Evolutionary conservation across 2,113 vertebrate species (phyloP).

Genomic region (Pundamilia nyererei): DNA sequence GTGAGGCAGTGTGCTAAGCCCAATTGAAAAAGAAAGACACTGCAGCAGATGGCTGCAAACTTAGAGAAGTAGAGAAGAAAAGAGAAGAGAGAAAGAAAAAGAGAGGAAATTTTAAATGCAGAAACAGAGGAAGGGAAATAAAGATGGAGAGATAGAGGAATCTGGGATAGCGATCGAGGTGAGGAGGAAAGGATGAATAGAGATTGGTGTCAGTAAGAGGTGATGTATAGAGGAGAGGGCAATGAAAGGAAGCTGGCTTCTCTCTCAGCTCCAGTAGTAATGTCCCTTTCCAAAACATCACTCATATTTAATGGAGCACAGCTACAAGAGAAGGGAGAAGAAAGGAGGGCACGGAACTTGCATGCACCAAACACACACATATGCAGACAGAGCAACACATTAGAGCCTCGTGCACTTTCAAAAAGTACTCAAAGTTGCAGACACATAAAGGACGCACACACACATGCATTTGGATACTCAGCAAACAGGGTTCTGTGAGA

Average conservation of each 20-base stretch:
- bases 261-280: constrained; percentile 64
- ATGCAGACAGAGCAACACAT: constrained; percentile 1
- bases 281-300: constrained; percentile 66
- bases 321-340: constrained; percentile 43
- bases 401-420: constrained; percentile 5
- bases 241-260: constrained; percentile 60
- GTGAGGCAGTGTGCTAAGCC: constrained; percentile 4
- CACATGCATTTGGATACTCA: not conserved
- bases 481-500: constrained; percentile 31
- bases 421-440: not conserved
- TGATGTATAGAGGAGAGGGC: constrained; percentile 57
- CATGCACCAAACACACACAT: constrained; percentile 1
- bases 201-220: constrained; percentile 60
- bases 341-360: constrained; percentile 2
- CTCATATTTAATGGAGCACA: constrained; percentile 70
- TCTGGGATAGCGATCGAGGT: constrained; percentile 23
- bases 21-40: constrained; percentile 19
- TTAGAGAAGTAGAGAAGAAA: not conserved
- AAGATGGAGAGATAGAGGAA: constrained; percentile 21
- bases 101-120: not conserved
- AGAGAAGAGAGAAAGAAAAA: not conserved
- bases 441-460: not conserved
- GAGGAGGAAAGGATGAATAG: constrained; percentile 33
- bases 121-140: constrained; percentile 10
- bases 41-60: constrained; percentile 19